Base-by-base conservation (phyloP, 2,113 vertebrate genomes). In the Accipiter cooperii region DNA sequence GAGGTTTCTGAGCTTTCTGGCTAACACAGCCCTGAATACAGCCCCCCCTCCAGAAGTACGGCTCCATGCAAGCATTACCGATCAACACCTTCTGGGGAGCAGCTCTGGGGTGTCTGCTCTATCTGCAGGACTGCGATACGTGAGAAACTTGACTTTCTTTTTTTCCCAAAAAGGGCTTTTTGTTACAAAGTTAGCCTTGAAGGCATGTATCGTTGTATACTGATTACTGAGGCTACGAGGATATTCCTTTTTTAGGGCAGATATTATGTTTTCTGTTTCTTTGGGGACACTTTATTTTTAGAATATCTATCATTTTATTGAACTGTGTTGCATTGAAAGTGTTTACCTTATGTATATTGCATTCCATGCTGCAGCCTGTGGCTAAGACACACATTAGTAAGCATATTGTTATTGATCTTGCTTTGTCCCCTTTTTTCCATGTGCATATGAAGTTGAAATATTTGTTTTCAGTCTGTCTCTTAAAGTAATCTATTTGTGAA, bases 321-420 rank as follows among this genome's bases (percentile, higher is more conserved):
- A 97, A 75, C 95, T 36, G 36, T 36, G 42, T 60, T 92, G 80
- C 63, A 81, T 10, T 84, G 85, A 78, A 89, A 92, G 70, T 71
- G 52, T 95, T 93, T 94, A 55, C 77, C 61, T 95, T 90, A 90
- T 87, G 85, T 92, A 86, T 94, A 95, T 87, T 96, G 83, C 76
- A 96, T 86, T 71, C 64, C 42, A 38, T 75, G 76, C 83, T 80
- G 79, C 60, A 88, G 88, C 96, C 92, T 90, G 90, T 95, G 94
- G 96, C 88, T 84, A 92, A 81, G 88, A 55, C 71, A 52, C 68
- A 70, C 90, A 90, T 90, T 93, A 96, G 90, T 91, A 92, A 95
- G 70, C 85, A 86, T 90, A 96, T 96, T 97, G 92, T 75, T 93
- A 96, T 97, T 93, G 96, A 97, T 96, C 95, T 91, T 93, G 9